These are phyloP conservation scores for Sminthurinus aureus DNA, from an alignment of 2,888 invertebrate species.

Conservation along the genomic window DNA sequence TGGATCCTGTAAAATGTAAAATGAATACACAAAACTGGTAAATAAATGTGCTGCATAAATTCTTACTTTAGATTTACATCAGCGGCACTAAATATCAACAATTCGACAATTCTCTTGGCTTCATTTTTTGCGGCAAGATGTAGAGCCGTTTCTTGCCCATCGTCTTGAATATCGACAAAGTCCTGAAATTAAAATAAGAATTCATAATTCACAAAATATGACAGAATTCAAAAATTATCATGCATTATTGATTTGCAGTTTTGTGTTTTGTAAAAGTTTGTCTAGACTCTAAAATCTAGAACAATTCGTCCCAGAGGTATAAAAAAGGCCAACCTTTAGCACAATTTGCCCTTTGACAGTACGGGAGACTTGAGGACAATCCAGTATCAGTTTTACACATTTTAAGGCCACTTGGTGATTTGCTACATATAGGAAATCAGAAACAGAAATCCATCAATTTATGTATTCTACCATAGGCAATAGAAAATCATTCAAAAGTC, in stretches of 20 bases:
- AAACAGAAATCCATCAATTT: too few species aligned
- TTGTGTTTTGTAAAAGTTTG: not conserved
- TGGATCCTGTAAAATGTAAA: not conserved
- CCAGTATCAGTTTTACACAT: conserved; percentile 21
- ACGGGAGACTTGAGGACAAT: conserved; percentile 11
- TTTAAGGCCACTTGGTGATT: conserved; percentile 23
- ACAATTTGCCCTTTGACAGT: not conserved
- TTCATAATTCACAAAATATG: too few species aligned
- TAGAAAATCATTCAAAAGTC: not conserved
- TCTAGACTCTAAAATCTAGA: too few species aligned
- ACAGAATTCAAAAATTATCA: too few species aligned
- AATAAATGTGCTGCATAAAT: not conserved
- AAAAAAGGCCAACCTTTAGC: not conserved
- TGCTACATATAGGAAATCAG: too few species aligned
- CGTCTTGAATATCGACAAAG: conserved; percentile 29
- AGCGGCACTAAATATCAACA: conserved; percentile 21
- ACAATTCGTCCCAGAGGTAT: not conserved
- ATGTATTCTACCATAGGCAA: not conserved
- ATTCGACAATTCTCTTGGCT: conserved; percentile 25
- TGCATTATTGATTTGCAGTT: too few species aligned
- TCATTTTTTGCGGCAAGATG: conserved; percentile 38
- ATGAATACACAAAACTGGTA: not conserved
- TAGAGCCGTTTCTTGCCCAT: conserved; percentile 15
- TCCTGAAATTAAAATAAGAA: not conserved
- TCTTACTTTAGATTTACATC: conserved; percentile 35